phyloP scores from a whole-genome alignment of 37 sponge, comb jelly and placozoan genomes.

The Mnemiopsis leidyi region DNA sequence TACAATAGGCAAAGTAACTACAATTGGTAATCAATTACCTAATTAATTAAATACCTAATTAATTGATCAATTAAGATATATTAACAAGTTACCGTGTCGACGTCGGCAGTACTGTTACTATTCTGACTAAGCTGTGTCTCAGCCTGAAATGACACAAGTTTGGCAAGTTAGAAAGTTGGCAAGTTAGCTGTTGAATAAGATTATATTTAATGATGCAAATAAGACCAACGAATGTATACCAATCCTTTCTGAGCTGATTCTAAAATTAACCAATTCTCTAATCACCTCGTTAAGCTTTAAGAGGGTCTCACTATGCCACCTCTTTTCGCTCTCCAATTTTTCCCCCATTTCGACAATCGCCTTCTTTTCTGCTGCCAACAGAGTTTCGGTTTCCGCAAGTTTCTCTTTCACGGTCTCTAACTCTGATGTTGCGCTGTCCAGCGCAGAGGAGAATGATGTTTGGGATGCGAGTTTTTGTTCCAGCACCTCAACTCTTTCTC shows the following conservation, averaged over 20 bases:
- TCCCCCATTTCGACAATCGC: not conserved
- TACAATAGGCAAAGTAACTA: too few relatives aligned
- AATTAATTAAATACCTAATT: not conserved
- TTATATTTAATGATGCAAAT: too few relatives aligned
- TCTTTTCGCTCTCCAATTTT: not conserved
- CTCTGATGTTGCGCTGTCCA: not conserved
- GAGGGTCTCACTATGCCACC: slow-evolving; percentile 52
- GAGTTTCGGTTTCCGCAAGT: not conserved
- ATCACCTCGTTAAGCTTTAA: slow-evolving; percentile 7
- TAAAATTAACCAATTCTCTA: not conserved
- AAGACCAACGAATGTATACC: too few relatives aligned
- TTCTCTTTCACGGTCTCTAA: not conserved
- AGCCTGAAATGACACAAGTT: not conserved
- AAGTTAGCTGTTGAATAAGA: too few relatives aligned
- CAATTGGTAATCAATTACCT: not conserved
- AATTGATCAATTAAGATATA: not conserved
- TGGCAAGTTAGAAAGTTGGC: too few relatives aligned
- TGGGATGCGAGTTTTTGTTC: not conserved
- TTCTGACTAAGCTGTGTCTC: not conserved
- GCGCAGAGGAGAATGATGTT: not conserved
- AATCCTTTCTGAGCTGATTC: too few relatives aligned
- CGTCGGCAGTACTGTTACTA: not conserved
- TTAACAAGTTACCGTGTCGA: slow-evolving; percentile 9
- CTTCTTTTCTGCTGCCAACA: not conserved
- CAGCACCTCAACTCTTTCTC: not conserved